Percentiles rank a stretch among this genome's conserved stretches.
phyloP scores from a whole-genome alignment of 2,888 invertebrate species.

The Xestia c-nigrum region DNA sequence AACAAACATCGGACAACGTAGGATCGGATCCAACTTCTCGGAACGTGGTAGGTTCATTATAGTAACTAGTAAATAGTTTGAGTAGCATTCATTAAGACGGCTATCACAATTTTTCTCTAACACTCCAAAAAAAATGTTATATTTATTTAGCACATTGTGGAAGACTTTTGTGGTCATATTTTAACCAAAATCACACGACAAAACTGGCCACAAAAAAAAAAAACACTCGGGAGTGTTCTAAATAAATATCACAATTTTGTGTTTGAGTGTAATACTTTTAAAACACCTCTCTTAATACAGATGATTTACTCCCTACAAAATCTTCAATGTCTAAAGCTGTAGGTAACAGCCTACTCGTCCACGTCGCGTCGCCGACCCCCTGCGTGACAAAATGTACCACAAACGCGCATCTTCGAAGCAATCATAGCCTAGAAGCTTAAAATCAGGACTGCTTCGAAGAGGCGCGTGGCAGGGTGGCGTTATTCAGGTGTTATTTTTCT shows the following conservation, averaged over 20 bases:
- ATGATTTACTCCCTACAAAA: background rate
- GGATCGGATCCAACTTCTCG: background rate
- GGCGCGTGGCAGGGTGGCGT: no score
- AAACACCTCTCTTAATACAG: background rate
- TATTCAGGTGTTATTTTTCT: no score
- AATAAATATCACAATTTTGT: no score
- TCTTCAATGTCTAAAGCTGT: background rate
- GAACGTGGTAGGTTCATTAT: background rate
- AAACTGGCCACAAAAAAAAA: no score
- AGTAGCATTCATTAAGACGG: background rate
- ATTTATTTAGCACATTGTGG: no score
- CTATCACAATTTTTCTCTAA: no score
- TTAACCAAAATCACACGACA: no score
- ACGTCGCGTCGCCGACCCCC: background rate
- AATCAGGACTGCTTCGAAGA: background rate
- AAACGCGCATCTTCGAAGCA: background rate
- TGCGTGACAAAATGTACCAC: background rate
- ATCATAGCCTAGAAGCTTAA: background rate
- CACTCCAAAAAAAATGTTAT: no score
- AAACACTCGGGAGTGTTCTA: no score
- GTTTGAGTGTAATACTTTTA: no score
- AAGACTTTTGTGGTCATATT: no score
- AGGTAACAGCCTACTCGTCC: background rate
- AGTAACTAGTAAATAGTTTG: background rate
- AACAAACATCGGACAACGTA: constrained; percentile 7